Evolutionary conservation across 2,113 vertebrate species (phyloP).

Genomic region (Prolemur simus): DNA sequence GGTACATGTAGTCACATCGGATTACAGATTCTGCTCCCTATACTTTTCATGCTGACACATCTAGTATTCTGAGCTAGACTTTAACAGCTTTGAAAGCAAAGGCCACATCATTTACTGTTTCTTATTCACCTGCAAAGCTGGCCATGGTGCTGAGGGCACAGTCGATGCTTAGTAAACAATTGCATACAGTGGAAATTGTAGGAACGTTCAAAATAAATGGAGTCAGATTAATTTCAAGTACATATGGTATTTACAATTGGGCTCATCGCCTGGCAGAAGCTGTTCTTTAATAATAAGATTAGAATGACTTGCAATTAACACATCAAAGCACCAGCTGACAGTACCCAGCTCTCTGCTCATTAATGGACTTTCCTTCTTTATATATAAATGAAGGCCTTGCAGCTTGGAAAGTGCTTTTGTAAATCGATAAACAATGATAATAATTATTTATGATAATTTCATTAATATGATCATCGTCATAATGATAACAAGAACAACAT

Average conservation of each 20-base stretch:
- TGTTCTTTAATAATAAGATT: slow-evolving; percentile 45
- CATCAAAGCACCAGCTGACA: slow-evolving; percentile 54
- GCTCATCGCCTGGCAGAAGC: neutral
- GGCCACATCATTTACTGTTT: neutral
- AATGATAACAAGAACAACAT: neutral
- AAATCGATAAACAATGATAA: slow-evolving; percentile 26
- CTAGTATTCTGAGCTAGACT: neutral
- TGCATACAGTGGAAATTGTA: neutral
- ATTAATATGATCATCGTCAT: neutral
- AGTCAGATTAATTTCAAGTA: slow-evolving; percentile 16
- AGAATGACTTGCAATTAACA: slow-evolving; percentile 49
- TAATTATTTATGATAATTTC: neutral
- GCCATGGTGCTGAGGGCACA: neutral
- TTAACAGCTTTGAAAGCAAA: neutral
- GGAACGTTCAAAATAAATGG: neutral
- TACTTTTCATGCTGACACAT: neutral
- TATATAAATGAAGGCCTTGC: neutral
- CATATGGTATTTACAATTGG: neutral
- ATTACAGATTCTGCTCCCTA: neutral
- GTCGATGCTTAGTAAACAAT: slow-evolving; percentile 10
- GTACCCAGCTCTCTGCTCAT: neutral
- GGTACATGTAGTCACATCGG: neutral
- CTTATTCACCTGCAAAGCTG: neutral
- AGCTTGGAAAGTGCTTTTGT: neutral
- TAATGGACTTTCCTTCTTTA: slow-evolving; percentile 9